Evolutionary conservation across 2,797 vertebrate species (phyloP).

Genomic region (Pterois miles): DNA sequence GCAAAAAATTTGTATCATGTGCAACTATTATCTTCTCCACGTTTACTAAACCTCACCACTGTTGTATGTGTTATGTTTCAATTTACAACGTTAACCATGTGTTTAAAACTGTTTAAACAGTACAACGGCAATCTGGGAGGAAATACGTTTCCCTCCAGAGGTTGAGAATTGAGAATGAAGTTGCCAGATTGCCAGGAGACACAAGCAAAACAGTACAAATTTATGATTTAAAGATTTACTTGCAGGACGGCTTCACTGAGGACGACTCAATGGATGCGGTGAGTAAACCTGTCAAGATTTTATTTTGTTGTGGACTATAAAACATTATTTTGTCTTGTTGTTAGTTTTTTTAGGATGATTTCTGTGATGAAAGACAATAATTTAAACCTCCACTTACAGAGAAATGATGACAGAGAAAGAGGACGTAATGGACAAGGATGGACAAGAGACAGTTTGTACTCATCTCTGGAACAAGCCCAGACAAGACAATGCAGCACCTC

Average conservation of each 20-base stretch:
- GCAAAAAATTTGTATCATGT: too few species aligned
- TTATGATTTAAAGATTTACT: not conserved
- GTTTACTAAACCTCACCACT: too few species aligned
- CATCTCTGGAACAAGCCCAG: constrained; percentile 47
- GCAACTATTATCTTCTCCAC: too few species aligned
- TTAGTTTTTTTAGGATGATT: not conserved
- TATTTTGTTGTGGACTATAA: not conserved
- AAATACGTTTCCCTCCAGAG: too few species aligned
- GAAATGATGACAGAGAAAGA: not conserved
- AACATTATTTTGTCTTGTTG: not conserved
- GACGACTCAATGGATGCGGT: not conserved
- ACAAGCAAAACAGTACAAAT: not conserved
- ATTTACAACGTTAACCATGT: too few species aligned
- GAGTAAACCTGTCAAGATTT: not conserved
- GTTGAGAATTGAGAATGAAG: too few species aligned
- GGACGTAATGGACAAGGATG: not conserved
- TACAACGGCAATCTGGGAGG: too few species aligned
- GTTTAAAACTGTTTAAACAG: too few species aligned
- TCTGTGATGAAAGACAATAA: not conserved
- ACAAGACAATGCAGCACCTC: constrained; percentile 46
- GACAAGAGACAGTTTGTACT: constrained; percentile 38
- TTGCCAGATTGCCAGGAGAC: not conserved
- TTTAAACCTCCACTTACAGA: not conserved
- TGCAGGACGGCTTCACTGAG: not conserved
- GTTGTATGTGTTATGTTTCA: too few species aligned